These are phyloP conservation scores for Drosophila seguyi DNA, from an alignment of 1,140 invertebrate genomes.

Conservation along the genomic window DNA sequence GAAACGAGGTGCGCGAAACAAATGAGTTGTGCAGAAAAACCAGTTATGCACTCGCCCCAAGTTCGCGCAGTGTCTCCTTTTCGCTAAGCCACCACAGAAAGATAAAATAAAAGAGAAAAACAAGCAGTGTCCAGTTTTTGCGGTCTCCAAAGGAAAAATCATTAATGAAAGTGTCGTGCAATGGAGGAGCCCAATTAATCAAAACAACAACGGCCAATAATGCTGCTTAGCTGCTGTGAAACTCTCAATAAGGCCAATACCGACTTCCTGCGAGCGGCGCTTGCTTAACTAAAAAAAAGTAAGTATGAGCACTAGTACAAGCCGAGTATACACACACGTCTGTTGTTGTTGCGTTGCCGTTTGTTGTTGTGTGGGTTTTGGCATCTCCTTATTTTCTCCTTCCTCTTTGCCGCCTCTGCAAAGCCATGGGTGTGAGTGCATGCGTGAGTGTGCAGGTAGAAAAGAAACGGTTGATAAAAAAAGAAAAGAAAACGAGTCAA, in stretches of 20 bases:
- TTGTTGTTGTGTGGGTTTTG: conserved; percentile 59
- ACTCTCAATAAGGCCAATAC: conserved; percentile 40
- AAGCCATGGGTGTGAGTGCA: conserved; percentile 24
- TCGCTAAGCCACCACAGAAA: conserved; percentile 43
- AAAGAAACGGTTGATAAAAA: conserved; percentile 58
- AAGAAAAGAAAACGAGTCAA: conserved; percentile 55
- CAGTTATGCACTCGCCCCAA: conserved; percentile 63
- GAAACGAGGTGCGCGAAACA: conserved; percentile 4
- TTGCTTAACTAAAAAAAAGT: conserved; percentile 58
- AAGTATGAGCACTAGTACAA: conserved; percentile 42
- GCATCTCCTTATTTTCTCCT: conserved; percentile 48
- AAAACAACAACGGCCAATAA: conserved; percentile 38
- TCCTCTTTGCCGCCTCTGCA: conserved; percentile 30
- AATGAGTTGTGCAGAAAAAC: conserved; percentile 48
- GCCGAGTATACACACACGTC: conserved; percentile 64
- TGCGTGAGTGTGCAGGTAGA: conserved; percentile 62
- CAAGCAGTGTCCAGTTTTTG: conserved; percentile 21
- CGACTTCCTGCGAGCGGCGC: conserved; percentile 57
- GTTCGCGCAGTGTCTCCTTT: conserved; percentile 61
- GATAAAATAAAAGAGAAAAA: conserved; percentile 22
- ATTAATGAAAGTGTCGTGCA: conserved; percentile 74
- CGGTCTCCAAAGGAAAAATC: conserved; percentile 26
- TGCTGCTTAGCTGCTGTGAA: not conserved
- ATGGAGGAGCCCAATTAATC: conserved; percentile 51
- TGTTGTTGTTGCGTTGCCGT: conserved; percentile 14